Conservation (phyloP, 2,888 invertebrate genomes). For the Galerucella nymphaeae region DNA sequence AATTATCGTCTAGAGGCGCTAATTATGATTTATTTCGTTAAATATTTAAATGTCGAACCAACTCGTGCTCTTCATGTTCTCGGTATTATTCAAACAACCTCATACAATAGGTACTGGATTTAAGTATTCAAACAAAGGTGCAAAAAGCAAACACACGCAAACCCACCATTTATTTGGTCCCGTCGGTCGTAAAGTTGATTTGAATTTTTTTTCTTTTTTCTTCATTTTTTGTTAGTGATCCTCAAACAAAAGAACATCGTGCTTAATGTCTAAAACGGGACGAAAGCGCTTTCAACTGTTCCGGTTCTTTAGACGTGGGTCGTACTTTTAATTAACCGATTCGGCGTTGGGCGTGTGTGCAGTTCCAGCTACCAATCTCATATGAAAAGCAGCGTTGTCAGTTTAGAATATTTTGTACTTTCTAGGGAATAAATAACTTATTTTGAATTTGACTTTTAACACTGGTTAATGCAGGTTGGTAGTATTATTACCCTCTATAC, state of each 20-base stretch:
- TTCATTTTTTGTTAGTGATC: constrained; percentile 28
- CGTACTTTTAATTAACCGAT: constrained; percentile 35
- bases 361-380: too few relatives aligned
- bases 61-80: constrained; percentile 10
- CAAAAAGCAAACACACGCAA: constrained; percentile 12
- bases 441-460: too few relatives aligned
- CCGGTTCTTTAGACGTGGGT: constrained; percentile 31
- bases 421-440: too few relatives aligned
- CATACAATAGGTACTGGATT: constrained; percentile 1
- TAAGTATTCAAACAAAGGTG: constrained; percentile 19
- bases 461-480: too few relatives aligned
- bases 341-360: too few relatives aligned
- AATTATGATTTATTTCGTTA: too few relatives aligned
- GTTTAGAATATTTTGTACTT: too few relatives aligned
- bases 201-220: constrained; percentile 12
- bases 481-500: too few relatives aligned
- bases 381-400: too few relatives aligned
- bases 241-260: constrained; percentile 35
- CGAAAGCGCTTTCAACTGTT: constrained; percentile 35
- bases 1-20: too few relatives aligned
- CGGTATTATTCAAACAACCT: constrained; percentile 7
- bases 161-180: constrained; percentile 4
- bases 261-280: constrained; percentile 6
- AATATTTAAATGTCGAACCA: not conserved
- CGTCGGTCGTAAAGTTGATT: constrained; percentile 4